Evolutionary conservation across 2,113 vertebrate genomes (phyloP).

Genomic region (Rhea americana): DNA sequence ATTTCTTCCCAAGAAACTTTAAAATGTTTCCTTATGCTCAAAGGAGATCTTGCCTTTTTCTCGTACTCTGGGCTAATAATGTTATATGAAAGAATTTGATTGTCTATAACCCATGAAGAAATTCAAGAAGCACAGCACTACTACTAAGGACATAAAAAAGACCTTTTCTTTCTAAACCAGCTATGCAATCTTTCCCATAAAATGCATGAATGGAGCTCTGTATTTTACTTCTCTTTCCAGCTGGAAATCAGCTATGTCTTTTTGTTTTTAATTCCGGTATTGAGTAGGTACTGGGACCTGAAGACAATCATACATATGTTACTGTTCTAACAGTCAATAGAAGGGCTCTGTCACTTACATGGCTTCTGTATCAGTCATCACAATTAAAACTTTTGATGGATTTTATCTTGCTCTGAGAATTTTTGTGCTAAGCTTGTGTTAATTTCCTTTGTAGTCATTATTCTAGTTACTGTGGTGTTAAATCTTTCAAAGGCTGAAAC

Average conservation of each 20-base stretch:
- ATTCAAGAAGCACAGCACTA: slow-evolving; percentile 63
- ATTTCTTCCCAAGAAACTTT: not conserved
- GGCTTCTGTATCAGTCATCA: slow-evolving; percentile 61
- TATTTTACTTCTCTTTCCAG: not conserved
- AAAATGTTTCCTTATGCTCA: not conserved
- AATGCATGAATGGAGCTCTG: slow-evolving; percentile 72
- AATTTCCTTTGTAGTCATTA: slow-evolving; percentile 51
- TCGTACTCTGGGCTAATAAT: not conserved
- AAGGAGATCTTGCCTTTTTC: not conserved
- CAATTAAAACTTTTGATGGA: slow-evolving; percentile 66
- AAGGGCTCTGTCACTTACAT: slow-evolving; percentile 81
- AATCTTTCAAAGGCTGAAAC: slow-evolving; percentile 63
- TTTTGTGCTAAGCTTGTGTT: slow-evolving; percentile 43
- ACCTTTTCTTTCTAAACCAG: slow-evolving; percentile 72
- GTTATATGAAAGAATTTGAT: not conserved
- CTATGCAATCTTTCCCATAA: slow-evolving; percentile 84
- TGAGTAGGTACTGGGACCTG: slow-evolving; percentile 70
- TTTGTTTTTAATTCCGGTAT: slow-evolving; percentile 43
- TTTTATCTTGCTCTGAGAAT: slow-evolving; percentile 58
- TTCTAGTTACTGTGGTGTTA: slow-evolving; percentile 65
- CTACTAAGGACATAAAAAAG: slow-evolving; percentile 56
- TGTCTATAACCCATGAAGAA: not conserved
- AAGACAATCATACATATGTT: slow-evolving; percentile 80
- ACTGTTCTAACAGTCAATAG: slow-evolving; percentile 77
- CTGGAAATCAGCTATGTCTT: slow-evolving; percentile 50